Conservation (phyloP, 1,140 invertebrate species). For the Drosophila murphyi region DNA sequence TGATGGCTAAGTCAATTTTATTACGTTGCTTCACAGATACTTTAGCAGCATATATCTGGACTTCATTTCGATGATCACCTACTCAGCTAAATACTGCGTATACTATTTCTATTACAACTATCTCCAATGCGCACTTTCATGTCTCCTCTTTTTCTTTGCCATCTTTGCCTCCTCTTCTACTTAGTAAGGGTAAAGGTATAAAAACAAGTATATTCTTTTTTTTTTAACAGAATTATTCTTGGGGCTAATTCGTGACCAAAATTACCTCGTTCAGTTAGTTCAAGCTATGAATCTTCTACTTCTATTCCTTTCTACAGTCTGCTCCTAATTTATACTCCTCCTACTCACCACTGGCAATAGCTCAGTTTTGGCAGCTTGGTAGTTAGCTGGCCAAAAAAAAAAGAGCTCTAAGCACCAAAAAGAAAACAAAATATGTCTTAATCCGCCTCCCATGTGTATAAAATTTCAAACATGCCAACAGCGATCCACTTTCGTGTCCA, state of each 20-base stretch:
- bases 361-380: conserved; percentile 45
- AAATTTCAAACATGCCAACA: conserved; percentile 80
- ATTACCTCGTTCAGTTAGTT: no score
- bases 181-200: no score
- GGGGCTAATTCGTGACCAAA: no score
- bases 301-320: not conserved
- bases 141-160: not conserved
- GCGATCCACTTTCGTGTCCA: conserved; percentile 78
- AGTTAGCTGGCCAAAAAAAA: conserved; percentile 16
- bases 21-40: conserved; percentile 30
- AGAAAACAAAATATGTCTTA: conserved; percentile 58
- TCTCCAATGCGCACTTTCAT: no score
- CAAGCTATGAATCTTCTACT: no score
- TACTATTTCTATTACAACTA: no score
- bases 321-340: not conserved
- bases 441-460: conserved; percentile 78
- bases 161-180: not conserved
- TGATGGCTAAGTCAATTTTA: conserved; percentile 14
- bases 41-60: conserved; percentile 32
- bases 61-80: conserved; percentile 25
- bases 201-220: no score
- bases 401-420: conserved; percentile 23
- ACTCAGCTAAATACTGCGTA: not conserved
- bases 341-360: not conserved
- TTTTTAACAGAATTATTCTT: no score